phyloP scores from a whole-genome alignment of 2,888 invertebrate genomes.

The Bombylius major region DNA sequence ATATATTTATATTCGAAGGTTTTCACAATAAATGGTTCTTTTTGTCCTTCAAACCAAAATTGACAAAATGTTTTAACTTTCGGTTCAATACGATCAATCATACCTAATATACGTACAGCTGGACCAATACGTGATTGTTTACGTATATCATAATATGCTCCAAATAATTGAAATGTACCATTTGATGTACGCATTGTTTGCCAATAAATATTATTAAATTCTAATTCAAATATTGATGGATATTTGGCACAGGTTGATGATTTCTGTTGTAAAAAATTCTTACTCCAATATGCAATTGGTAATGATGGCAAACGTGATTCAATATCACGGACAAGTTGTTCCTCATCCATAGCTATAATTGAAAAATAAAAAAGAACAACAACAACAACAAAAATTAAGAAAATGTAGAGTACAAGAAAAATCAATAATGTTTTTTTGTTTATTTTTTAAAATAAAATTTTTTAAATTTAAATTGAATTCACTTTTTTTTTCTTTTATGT shows the following conservation, averaged over 20 bases:
- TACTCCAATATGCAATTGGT: constrained; percentile 77
- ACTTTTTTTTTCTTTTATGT: too few relatives aligned
- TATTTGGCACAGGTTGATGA: constrained; percentile 65
- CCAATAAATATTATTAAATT: constrained; percentile 91
- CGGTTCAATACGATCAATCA: constrained; percentile 83
- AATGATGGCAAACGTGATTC: constrained; percentile 70
- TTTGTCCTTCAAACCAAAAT: constrained; percentile 77
- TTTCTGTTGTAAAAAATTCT: constrained; percentile 47
- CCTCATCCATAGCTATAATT: constrained; percentile 43
- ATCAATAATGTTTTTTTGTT: too few relatives aligned
- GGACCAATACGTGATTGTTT: constrained; percentile 67
- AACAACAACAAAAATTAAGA: too few relatives aligned
- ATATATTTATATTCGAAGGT: constrained; percentile 85
- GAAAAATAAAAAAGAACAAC: too few relatives aligned
- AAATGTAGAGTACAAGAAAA: too few relatives aligned
- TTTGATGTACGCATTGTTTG: constrained; percentile 69
- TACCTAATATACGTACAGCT: constrained; percentile 70
- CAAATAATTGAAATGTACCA: constrained; percentile 83
- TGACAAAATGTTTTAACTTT: constrained; percentile 71
- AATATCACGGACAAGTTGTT: constrained; percentile 62
- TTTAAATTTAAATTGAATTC: too few relatives aligned
- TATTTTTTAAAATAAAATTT: too few relatives aligned
- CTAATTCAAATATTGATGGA: constrained; percentile 78
- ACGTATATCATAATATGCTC: constrained; percentile 78
- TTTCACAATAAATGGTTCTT: constrained; percentile 67